Evolutionary conservation across 2,113 vertebrate species (phyloP).

Genomic region (Hippocampus barbouri): DNA sequence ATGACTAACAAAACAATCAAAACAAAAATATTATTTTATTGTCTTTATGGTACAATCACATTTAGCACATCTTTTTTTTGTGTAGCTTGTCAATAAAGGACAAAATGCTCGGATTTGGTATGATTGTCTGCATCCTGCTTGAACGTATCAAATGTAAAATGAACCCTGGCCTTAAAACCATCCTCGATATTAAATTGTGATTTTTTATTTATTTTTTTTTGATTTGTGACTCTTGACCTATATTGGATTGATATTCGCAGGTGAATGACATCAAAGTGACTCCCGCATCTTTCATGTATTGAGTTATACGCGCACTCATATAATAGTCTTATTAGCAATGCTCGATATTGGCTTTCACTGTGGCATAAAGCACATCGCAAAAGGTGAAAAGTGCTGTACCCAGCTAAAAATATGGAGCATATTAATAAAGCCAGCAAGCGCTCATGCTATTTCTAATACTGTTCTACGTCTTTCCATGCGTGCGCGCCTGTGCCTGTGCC

Average conservation of each 20-base stretch:
- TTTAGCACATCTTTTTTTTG: too few relatives aligned
- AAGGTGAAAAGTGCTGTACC: not conserved
- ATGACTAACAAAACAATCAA: too few relatives aligned
- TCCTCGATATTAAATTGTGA: not conserved
- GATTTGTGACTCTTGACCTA: not conserved
- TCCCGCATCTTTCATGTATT: constrained; percentile 1
- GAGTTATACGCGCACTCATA: not conserved
- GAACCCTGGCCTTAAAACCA: too few relatives aligned
- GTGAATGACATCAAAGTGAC: not conserved
- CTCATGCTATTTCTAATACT: constrained; percentile 19
- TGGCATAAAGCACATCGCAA: not conserved
- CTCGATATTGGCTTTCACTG: not conserved
- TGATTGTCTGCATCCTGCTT: too few relatives aligned
- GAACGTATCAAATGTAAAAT: too few relatives aligned
- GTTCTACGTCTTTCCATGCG: constrained; percentile 28
- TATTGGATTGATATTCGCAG: not conserved
- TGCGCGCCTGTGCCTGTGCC: constrained; percentile 48
- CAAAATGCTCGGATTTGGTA: too few relatives aligned
- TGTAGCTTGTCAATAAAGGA: too few relatives aligned
- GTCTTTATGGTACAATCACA: too few relatives aligned
- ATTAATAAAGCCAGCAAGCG: constrained; percentile 12
- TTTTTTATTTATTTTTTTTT: not conserved
- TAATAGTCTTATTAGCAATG: constrained; percentile 1
- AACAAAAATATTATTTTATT: too few relatives aligned
- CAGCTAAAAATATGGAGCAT: not conserved